A percentile compares a stretch with the other conserved stretches of the same genome.
These are phyloP conservation scores for Drosophila nigromelanica DNA, from an alignment of 1,140 invertebrate species.

Conservation along the genomic window DNA sequence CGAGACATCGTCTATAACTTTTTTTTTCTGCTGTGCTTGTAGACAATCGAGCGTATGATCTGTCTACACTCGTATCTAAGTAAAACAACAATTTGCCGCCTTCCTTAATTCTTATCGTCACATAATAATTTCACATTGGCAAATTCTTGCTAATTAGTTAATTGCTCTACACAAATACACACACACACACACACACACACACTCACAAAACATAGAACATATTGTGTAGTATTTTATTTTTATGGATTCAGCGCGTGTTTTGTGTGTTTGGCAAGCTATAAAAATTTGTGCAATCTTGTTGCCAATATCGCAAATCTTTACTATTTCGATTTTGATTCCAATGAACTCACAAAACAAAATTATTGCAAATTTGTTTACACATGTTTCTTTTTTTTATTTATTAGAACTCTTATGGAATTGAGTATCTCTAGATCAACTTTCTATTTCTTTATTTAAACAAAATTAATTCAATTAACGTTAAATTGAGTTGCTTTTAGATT, in stretches of 20 bases:
- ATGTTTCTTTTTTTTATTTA: not conserved
- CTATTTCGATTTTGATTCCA: slow-evolving; percentile 10
- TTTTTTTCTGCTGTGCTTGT: slow-evolving; percentile 12
- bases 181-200: not conserved
- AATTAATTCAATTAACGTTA: not conserved
- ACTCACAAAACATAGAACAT: slow-evolving; percentile 8
- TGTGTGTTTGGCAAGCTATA: slow-evolving; percentile 22
- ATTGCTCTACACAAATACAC: slow-evolving; percentile 49
- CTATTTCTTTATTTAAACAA: slow-evolving; percentile 5
- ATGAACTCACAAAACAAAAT: not conserved
- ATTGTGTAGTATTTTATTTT: slow-evolving; percentile 44
- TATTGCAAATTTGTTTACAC: not conserved
- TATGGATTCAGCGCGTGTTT: slow-evolving; percentile 39
- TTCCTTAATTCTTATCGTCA: slow-evolving; percentile 71
- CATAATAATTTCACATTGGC: slow-evolving; percentile 63
- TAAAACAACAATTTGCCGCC: slow-evolving; percentile 60
- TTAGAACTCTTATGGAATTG: not conserved
- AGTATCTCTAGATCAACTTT: slow-evolving; percentile 12
- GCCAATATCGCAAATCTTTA: slow-evolving; percentile 53
- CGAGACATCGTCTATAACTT: slow-evolving; percentile 44
- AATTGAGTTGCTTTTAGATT: not conserved
- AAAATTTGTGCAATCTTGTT: slow-evolving; percentile 58
- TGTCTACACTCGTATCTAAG: slow-evolving; percentile 20
- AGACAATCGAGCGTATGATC: slow-evolving; percentile 52
- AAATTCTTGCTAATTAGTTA: slow-evolving; percentile 77